These are phyloP conservation scores for Bombus difficillimus DNA, from an alignment of 1,140 invertebrate genomes.

Conservation along the genomic window DNA sequence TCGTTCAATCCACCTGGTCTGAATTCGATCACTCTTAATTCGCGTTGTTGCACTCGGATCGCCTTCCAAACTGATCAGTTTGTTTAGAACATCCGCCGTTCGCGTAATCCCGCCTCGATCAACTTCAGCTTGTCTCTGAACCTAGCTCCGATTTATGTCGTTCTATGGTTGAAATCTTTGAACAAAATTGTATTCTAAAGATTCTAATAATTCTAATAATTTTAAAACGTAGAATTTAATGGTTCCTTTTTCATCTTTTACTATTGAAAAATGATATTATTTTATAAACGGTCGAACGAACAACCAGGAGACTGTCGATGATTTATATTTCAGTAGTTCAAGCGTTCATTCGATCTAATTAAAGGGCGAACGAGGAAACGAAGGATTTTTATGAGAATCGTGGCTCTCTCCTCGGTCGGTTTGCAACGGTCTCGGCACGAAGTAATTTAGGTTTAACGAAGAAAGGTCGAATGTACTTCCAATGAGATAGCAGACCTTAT, in stretches of 20 bases:
- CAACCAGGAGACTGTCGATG: neutral
- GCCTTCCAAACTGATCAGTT: too few relatives aligned
- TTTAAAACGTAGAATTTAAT: too few relatives aligned
- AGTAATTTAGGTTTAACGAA: conserved; percentile 51
- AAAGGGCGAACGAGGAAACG: conserved; percentile 35
- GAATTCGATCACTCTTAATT: neutral
- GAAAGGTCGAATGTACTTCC: conserved; percentile 47
- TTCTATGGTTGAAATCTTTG: too few relatives aligned
- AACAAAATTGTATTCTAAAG: too few relatives aligned
- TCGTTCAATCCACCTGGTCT: neutral
- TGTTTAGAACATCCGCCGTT: too few relatives aligned
- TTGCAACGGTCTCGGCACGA: too few relatives aligned
- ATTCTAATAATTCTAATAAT: too few relatives aligned
- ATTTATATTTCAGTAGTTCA: conserved; percentile 6
- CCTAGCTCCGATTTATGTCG: too few relatives aligned
- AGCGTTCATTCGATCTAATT: conserved; percentile 28
- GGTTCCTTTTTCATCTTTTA: too few relatives aligned
- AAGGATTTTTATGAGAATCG: conserved; percentile 49
- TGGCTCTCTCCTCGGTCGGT: neutral
- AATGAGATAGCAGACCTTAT: conserved; percentile 42
- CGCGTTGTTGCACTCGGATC: neutral
- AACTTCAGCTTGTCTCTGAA: neutral
- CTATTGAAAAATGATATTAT: too few relatives aligned
- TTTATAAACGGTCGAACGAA: neutral
- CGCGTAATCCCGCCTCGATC: neutral